Conservation (phyloP, 2,888 invertebrate genomes). For the Harmothoe impar region DNA sequence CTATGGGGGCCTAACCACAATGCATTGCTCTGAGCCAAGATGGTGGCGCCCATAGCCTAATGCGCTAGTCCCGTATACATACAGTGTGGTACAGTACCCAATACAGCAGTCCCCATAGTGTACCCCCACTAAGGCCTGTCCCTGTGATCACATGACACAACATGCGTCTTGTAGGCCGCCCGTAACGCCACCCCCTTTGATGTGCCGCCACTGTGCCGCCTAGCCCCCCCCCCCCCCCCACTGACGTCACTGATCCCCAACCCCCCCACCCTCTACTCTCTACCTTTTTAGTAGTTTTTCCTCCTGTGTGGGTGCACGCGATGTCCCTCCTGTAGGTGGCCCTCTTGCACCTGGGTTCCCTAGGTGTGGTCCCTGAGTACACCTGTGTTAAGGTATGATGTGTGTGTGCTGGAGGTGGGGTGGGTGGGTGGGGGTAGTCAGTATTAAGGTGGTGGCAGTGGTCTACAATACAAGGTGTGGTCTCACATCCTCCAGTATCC, state of each 20-base stretch:
- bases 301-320: constrained; percentile 5
- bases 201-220: constrained; percentile 1
- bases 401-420: neutral
- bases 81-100: neutral
- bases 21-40: too few relatives aligned
- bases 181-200: constrained; percentile 17
- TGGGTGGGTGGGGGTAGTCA: too few relatives aligned
- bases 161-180: neutral
- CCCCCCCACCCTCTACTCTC: neutral
- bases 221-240: neutral
- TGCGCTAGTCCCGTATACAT: neutral
- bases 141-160: constrained; percentile 38
- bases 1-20: too few relatives aligned
- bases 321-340: neutral
- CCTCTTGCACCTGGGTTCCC: neutral
- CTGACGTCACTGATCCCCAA: neutral
- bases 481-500: too few relatives aligned
- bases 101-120: neutral
- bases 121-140: neutral
- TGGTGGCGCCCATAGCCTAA: too few relatives aligned
- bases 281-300: constrained; percentile 11
- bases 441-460: too few relatives aligned
- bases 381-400: too few relatives aligned
- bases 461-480: too few relatives aligned
- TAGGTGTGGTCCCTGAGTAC: too few relatives aligned